Percentiles rank a stretch among this genome's conserved stretches.
Evolutionary conservation across 2,797 vertebrate genomes (phyloP).

Genomic region (Lepilemur ruficaudatus): DNA sequence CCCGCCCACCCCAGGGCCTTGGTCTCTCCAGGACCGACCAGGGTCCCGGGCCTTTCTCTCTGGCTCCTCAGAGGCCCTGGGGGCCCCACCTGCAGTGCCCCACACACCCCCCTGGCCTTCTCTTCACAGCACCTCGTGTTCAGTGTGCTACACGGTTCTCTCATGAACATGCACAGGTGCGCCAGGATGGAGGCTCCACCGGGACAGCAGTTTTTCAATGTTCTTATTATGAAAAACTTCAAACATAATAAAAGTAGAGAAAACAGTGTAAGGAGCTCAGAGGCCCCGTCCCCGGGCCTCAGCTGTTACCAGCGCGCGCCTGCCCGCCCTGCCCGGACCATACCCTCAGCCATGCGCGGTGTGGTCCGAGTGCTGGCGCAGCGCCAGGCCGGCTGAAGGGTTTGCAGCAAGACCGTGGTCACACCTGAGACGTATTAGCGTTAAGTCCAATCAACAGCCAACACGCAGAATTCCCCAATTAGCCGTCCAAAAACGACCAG

Average conservation of each 20-base stretch:
- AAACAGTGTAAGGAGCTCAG: background rate
- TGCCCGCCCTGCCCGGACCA: accelerated
- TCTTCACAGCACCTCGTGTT: background rate
- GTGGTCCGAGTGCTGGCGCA: background rate
- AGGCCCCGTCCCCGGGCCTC: background rate
- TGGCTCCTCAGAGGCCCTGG: no score
- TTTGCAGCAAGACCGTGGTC: background rate
- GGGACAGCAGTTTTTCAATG: background rate
- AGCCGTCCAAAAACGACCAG: background rate
- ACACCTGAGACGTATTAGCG: background rate
- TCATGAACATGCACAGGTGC: background rate
- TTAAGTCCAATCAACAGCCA: background rate
- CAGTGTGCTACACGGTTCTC: accelerated
- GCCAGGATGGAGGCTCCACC: background rate
- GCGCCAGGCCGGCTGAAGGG: background rate
- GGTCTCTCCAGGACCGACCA: background rate
- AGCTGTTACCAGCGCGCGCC: background rate
- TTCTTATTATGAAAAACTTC: background rate
- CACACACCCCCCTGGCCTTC: background rate
- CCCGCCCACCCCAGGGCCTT: background rate
- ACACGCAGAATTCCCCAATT: background rate
- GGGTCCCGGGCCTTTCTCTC: background rate
- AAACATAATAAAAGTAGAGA: background rate
- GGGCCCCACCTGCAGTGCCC: accelerated
- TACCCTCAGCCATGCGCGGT: accelerated